Evolutionary conservation across 1,140 invertebrate genomes (phyloP), one percentile per base, ranked within the genome.

Genomic region (Hirudo medicinalis): DNA sequence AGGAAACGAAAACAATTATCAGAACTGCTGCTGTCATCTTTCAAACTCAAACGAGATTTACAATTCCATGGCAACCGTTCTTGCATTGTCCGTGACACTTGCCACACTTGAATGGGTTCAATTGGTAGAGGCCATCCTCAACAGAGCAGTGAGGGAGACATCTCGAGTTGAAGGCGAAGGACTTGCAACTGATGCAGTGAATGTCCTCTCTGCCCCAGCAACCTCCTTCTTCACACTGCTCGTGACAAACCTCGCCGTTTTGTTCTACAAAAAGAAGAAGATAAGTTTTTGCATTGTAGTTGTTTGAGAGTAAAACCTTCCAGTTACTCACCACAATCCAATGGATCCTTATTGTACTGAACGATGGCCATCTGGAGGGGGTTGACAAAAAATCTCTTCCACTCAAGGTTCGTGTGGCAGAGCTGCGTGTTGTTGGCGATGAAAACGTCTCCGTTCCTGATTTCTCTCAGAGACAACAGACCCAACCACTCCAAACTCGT

Each of bases 161-260:
- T 25, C 85, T 88, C 49, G 53, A 86, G 22, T 86, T 88, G 20
- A 89, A 85, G 70, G 87, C 86, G 79, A 88, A 94, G 76, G 91
- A 89, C 71, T 87, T 87, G 82, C 94, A 98, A 27, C 88, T 88
- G 0, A 97, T 83, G 82, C 94, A 97, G 78, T 94, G 90, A 75
- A 89, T 86, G 0, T 90, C 85, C 49, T 90, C 91, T 22, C 88
- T 85, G 11, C 92, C 93, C 94, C 94, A 97, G 81, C 95, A 97
- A n/a, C 94, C 94, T 75, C 92, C 89, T 0, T 82, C 78, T 5
- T 88, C 90, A 80, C 94, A 97, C 82, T 97, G 87, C 13, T 84
- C 81, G 80, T 94, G 88, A 80, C 94, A 97, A 20, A 91, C 86
- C 71, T 89, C 82, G 54, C 87, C 87, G 72, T 88, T 85, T 77